These are phyloP conservation scores for Perizoma flavofasciatum DNA, from an alignment of 2,888 invertebrate species.

Conservation along the genomic window DNA sequence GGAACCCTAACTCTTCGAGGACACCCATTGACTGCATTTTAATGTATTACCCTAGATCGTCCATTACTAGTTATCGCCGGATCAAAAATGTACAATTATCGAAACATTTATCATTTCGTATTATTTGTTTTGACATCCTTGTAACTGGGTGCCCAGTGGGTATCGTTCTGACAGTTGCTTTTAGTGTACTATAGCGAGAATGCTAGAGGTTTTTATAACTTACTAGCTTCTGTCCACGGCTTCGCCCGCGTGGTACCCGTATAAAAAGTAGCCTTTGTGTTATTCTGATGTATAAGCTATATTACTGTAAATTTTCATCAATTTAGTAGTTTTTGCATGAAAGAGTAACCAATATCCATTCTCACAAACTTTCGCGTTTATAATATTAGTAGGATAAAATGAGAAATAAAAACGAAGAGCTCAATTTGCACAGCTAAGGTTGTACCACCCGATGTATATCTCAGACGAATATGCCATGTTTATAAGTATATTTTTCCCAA, in stretches of 20 bases:
- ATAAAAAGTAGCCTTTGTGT: no score
- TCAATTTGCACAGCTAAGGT: background rate
- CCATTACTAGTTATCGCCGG: conserved; percentile 40
- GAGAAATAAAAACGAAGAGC: no score
- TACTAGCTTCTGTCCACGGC: no score
- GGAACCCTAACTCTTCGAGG: conserved; percentile 21
- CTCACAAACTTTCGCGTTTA: no score
- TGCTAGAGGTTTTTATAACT: no score
- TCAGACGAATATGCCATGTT: background rate
- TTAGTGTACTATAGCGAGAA: conserved; percentile 21
- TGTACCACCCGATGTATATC: background rate
- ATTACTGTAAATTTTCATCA: no score
- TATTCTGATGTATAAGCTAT: no score
- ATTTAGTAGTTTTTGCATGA: no score
- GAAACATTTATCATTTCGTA: conserved; percentile 69
- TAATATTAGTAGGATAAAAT: no score
- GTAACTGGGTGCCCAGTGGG: conserved; percentile 35
- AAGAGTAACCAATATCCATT: no score
- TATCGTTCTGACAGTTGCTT: conserved; percentile 28
- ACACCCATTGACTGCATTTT: conserved; percentile 16
- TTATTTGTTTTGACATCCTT: conserved; percentile 75
- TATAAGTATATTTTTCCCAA: conserved; percentile 16
- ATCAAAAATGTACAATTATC: conserved; percentile 73
- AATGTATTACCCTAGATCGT: conserved; percentile 29
- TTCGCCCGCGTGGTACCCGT: no score